These are phyloP conservation scores for Candoia aspera DNA, from an alignment of 2,113 vertebrate species.

Conservation along the genomic window DNA sequence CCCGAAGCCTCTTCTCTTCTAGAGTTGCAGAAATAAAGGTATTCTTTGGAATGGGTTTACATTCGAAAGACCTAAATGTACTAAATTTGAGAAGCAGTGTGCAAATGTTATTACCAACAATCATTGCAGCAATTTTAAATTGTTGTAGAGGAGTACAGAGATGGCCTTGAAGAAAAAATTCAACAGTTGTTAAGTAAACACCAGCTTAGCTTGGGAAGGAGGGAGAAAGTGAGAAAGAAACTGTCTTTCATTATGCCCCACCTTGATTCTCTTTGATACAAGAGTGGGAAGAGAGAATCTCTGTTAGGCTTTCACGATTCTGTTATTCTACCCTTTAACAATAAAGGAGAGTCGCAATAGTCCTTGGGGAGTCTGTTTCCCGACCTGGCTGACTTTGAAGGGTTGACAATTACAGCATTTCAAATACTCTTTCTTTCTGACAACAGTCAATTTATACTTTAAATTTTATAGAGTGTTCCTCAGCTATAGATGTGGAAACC, in stretches of 20 bases:
- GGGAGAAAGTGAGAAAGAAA: background rate
- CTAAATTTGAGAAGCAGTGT: background rate
- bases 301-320: background rate
- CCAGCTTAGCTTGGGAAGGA: background rate
- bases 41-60: fast-evolving
- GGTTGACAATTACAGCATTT: background rate
- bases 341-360: background rate
- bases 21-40: constrained; percentile 97
- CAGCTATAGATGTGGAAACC: background rate
- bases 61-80: background rate
- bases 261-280: background rate
- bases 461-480: background rate
- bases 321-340: background rate
- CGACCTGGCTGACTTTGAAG: background rate
- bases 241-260: background rate
- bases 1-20: constrained; percentile 95
- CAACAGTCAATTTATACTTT: background rate
- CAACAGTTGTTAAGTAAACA: background rate
- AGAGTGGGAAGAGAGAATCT: background rate
- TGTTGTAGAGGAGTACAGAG: background rate
- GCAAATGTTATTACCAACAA: background rate
- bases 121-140: background rate
- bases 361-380: background rate
- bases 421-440: background rate
- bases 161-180: background rate